A percentile compares a stretch with the other conserved stretches of the same genome.
Conservation (phyloP, 2,113 vertebrate species). For the Podarcis cretensis region DNA sequence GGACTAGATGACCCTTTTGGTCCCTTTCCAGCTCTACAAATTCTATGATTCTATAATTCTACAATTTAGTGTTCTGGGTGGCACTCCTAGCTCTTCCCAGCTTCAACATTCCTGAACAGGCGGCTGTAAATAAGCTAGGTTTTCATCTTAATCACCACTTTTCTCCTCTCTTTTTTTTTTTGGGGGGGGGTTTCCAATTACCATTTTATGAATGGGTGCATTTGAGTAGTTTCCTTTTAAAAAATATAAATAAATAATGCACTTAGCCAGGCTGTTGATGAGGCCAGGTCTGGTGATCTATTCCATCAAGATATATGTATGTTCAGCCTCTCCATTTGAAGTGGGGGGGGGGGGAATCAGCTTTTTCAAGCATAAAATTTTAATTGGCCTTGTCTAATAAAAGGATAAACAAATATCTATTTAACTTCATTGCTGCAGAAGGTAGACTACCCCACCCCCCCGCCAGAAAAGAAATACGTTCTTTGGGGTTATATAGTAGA, state of each 20-base stretch:
- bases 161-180: slow-evolving; percentile 51
- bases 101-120: slow-evolving; percentile 51
- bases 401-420: slow-evolving; percentile 81
- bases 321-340: slow-evolving; percentile 63
- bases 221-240: slow-evolving; percentile 58
- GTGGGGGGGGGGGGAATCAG: slow-evolving; percentile 48
- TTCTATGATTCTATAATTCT: too few relatives aligned
- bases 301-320: slow-evolving; percentile 45
- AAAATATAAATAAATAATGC: slow-evolving; percentile 48
- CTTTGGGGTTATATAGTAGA: slow-evolving; percentile 68
- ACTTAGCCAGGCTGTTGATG: slow-evolving; percentile 56
- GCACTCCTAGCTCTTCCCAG: slow-evolving; percentile 38
- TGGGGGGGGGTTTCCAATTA: slow-evolving; percentile 47
- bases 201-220: slow-evolving; percentile 71
- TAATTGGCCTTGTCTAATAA: slow-evolving; percentile 79
- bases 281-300: slow-evolving; percentile 61
- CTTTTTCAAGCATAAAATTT: slow-evolving; percentile 71
- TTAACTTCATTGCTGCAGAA: slow-evolving; percentile 79
- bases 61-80: too few relatives aligned
- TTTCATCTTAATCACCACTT: slow-evolving; percentile 59
- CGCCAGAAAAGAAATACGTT: slow-evolving; percentile 48
- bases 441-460: slow-evolving; percentile 57
- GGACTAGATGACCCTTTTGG: too few relatives aligned
- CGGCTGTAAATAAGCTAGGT: slow-evolving; percentile 54
- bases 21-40: too few relatives aligned